Base-by-base conservation (phyloP, 1,140 invertebrate species). In the Zaprionus ghesquierei region DNA sequence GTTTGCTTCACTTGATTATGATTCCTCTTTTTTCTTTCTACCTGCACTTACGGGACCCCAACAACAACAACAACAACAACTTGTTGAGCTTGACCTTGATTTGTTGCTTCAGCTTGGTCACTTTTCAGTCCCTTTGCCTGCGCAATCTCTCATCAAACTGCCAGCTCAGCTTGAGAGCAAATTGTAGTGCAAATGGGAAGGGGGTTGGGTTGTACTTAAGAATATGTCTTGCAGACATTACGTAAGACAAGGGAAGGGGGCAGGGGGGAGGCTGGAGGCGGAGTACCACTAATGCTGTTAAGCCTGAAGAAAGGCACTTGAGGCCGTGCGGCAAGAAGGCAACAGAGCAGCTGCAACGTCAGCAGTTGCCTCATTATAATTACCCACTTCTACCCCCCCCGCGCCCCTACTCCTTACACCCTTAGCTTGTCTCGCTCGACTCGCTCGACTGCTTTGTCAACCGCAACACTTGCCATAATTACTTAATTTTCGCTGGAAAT, bases 401-500 rank as follows among this genome's bases (percentile, higher is more conserved):
- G 0, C 23, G 1, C 6, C 10, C 10, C 9, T 4, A 4, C 33
- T 13, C 33, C 5, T 13, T n/a, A 3, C 5, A n/a, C 33, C 33
- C 33, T 13, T 12, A 4, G 33, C 33, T 18, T 10, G n/a, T 15
- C 8, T 20, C n/a, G 25, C 10, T 5, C 18, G 18, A 18, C 10
- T 51, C n/a, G 31, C 49, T 46, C 20, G 35, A 38, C n/a, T 54
- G 61, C 70, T 46, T 60, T 63, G 35, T 53, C 50, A 54, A 55
- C 44, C 71, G 53, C 71, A 73, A 58, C 66, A 72, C 56, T 65
- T 69, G 61, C 59, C 66, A 54, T 66, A 79, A 82, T 79, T 66
- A 70, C 63, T 53, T 53, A 31, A 72, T 84, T 84, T 73, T 22
- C 22, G 27, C 33, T 62, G 51, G 10, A 55, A 65, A 55, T 55